phyloP scores from a whole-genome alignment of 2,888 invertebrate species.

The Caenorhabditis auriculariae region DNA sequence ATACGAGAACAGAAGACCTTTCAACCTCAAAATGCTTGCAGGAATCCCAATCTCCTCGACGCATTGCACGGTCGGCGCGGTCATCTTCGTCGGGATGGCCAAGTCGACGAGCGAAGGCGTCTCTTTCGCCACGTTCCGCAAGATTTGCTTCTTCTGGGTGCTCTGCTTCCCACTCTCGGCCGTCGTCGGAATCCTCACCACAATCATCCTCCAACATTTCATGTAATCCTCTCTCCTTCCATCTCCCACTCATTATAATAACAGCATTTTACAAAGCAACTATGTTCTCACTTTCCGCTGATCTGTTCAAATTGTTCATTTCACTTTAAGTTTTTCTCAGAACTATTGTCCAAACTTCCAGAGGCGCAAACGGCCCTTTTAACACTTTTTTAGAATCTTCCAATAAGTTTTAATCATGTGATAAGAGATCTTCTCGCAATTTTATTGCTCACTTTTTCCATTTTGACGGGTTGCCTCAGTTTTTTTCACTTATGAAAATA shows the following conservation, averaged over 20 bases:
- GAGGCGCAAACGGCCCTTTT: no score
- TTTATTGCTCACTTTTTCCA: no score
- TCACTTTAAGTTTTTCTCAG: no score
- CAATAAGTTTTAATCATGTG: no score
- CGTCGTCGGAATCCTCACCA: slow-evolving; percentile 30
- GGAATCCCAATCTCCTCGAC: slow-evolving; percentile 52
- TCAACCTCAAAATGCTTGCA: neutral
- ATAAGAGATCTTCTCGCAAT: no score
- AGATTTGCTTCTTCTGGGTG: slow-evolving; percentile 42
- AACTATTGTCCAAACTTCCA: no score
- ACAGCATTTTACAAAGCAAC: no score
- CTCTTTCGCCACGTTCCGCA: slow-evolving; percentile 34
- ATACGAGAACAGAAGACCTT: neutral
- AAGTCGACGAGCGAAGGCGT: slow-evolving; percentile 44
- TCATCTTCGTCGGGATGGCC: slow-evolving; percentile 50
- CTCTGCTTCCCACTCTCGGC: slow-evolving; percentile 48
- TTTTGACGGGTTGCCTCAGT: no score
- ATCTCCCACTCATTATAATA: neutral
- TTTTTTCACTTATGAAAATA: no score
- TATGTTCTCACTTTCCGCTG: no score
- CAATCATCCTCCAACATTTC: slow-evolving; percentile 31
- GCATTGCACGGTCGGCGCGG: slow-evolving; percentile 55
- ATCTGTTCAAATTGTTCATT: no score
- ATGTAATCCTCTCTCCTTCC: slow-evolving; percentile 14
- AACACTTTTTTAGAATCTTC: no score